Base-by-base conservation (phyloP, 2,888 invertebrate genomes). In the Patella pellucida region DNA sequence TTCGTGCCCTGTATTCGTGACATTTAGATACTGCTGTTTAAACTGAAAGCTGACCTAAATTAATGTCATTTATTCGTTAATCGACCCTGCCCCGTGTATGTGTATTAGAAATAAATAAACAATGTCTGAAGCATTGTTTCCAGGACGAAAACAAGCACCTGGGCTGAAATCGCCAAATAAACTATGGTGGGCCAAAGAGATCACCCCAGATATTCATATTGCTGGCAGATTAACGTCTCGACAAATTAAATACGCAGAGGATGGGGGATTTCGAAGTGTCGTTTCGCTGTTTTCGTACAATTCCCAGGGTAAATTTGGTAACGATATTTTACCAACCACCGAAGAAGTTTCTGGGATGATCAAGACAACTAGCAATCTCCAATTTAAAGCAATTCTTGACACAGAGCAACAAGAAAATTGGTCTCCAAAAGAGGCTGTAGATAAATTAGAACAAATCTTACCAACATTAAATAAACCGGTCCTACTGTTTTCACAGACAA, bases 131-230 rank as follows among this genome's bases (percentile, higher is more conserved):
- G 62, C 76, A 50, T 73, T 81, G 14, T 79, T 79, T 68, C 81
- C 79, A 1, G 70, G 72, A 27, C 71, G 79, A 69, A 56, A 52
- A 3, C 73, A 75, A 15, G 74, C 79, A 31, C 86, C 86, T 16
- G 87, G 87, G 23, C 70, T 87, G 3, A 82, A 82, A 14, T 76
- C 84, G 9, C 80, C 84, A n/a, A 79, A 78, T 14, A 87, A 88
- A 79, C 73, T 84, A 41, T 89, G 89, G 89, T 89, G 88, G 88
- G 84, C 85, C 0, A 88, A 88, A 76, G 85, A 85, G 78, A 79
- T 88, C 14, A 87, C 87, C 0, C 80, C 86, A 9, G 85, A 85
- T 51, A 82, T 85, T 27, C 84, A 86, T 78, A 81, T 87, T 3
- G 83, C 85, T 15, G 89, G 89, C 12, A 71, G 88, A 50, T 77